Percentiles rank a stretch among this genome's conserved stretches.
Conservation (phyloP, 2,888 invertebrate genomes). For the Phyto melanocephala region DNA sequence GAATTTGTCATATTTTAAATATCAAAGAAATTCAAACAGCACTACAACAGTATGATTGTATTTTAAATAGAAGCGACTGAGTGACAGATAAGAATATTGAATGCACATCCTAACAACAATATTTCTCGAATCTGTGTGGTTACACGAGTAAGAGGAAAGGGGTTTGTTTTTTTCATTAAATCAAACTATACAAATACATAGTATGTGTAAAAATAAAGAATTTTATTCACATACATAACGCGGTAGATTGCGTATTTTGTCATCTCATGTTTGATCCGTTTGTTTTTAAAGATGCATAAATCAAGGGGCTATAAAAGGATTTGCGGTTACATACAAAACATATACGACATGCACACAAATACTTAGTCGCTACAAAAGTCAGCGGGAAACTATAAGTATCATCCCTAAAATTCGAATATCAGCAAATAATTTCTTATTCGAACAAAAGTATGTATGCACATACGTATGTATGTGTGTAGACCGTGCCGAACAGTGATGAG, state of each 20-base stretch:
- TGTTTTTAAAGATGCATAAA: constrained; percentile 53
- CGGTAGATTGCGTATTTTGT: constrained; percentile 47
- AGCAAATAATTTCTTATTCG: constrained; percentile 58
- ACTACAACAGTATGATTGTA: background rate
- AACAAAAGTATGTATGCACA: constrained; percentile 49
- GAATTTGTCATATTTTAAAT: constrained; percentile 69
- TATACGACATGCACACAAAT: constrained; percentile 21
- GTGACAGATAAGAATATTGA: constrained; percentile 3
- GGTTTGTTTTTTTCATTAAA: constrained; percentile 13
- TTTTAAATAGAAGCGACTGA: constrained; percentile 17
- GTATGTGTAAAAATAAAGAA: background rate
- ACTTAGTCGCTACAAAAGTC: constrained; percentile 21
- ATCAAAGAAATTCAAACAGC: constrained; percentile 2
- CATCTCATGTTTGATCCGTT: constrained; percentile 11
- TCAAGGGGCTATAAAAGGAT: constrained; percentile 63
- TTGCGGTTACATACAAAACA: constrained; percentile 62
- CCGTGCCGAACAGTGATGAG: no score
- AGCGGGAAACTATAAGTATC: constrained; percentile 50
- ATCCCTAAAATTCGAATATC: constrained; percentile 31
- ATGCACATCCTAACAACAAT: constrained; percentile 1
- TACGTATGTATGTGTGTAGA: constrained; percentile 22
- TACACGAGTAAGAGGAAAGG: background rate
- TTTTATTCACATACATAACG: constrained; percentile 11
- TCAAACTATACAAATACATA: background rate
- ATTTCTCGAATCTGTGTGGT: background rate